These are phyloP conservation scores for Pollenia angustigena DNA, from an alignment of 2,888 invertebrate genomes.

Conservation along the genomic window DNA sequence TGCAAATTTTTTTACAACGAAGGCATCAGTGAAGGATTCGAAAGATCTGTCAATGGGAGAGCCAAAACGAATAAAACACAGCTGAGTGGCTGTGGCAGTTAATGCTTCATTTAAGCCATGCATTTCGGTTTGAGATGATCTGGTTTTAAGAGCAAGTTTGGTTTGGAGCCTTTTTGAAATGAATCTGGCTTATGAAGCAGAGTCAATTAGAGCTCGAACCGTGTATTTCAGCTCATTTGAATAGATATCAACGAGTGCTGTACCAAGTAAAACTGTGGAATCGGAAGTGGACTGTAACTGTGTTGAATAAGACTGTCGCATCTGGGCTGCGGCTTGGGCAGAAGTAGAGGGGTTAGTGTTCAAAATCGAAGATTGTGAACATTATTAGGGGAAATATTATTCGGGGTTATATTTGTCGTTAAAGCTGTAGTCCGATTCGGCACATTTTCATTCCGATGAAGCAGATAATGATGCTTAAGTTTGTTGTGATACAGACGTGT, in stretches of 20 bases:
- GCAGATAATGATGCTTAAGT: too few species aligned
- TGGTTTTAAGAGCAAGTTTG: background rate
- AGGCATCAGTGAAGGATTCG: background rate
- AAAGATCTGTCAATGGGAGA: conserved; percentile 10
- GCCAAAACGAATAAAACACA: background rate
- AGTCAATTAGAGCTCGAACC: background rate
- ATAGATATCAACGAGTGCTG: conserved; percentile 28
- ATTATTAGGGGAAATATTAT: background rate
- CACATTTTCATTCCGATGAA: too few species aligned
- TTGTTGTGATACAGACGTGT: too few species aligned
- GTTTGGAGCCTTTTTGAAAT: background rate
- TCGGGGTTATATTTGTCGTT: background rate
- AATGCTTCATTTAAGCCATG: background rate
- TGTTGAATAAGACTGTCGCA: conserved; percentile 6
- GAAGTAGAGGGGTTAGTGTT: conserved; percentile 4
- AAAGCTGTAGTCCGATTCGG: background rate
- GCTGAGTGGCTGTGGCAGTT: background rate
- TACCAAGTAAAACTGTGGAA: conserved; percentile 13
- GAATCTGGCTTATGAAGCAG: conserved; percentile 20
- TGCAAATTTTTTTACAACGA: background rate
- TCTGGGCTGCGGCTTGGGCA: background rate
- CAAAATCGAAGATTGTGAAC: background rate
- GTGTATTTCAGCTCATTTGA: background rate
- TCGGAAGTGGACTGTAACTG: conserved; percentile 25
- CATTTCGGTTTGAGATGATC: background rate